Evolutionary conservation across 2,888 invertebrate species (phyloP).

Genomic region (Scaptodrosophila latifasciaeformis): DNA sequence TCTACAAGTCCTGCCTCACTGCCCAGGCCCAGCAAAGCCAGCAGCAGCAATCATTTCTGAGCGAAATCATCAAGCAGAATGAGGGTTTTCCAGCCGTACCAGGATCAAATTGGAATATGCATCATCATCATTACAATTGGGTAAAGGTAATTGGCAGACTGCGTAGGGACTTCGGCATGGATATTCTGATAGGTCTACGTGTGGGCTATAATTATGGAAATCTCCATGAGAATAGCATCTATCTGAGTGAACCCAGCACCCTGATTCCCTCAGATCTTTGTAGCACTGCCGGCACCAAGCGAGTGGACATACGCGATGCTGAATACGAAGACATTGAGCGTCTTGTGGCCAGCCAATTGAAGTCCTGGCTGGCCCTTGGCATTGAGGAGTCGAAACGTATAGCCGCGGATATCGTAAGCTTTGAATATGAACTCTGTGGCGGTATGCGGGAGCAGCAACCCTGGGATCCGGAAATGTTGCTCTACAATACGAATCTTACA

Average conservation of each 20-base stretch:
- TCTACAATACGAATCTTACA: constrained; percentile 40
- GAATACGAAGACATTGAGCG: constrained; percentile 50
- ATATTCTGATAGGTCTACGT: constrained; percentile 69
- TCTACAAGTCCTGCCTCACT: constrained; percentile 65
- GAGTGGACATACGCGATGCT: constrained; percentile 40
- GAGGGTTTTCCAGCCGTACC: constrained; percentile 71
- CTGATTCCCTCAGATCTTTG: constrained; percentile 61
- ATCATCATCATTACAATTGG: constrained; percentile 68
- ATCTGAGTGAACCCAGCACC: constrained; percentile 62
- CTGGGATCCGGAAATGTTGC: constrained; percentile 35
- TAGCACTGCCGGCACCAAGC: constrained; percentile 34
- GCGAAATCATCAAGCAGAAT: constrained; percentile 59
- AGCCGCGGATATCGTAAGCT: constrained; percentile 61
- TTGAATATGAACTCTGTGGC: constrained; percentile 64
- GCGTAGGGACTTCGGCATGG: constrained; percentile 59
- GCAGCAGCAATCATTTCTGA: constrained; percentile 56
- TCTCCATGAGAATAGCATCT: constrained; percentile 65
- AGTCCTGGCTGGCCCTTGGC: constrained; percentile 60
- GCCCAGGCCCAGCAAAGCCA: constrained; percentile 45
- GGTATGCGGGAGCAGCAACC: constrained; percentile 39
- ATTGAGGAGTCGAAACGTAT: constrained; percentile 49
- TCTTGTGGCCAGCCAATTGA: constrained; percentile 58
- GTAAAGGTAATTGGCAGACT: constrained; percentile 51
- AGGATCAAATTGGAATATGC: constrained; percentile 62
- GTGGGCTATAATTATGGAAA: constrained; percentile 60